Evolutionary conservation across 2,797 vertebrate genomes (phyloP).

Genomic region (Steatocranus sp.): DNA sequence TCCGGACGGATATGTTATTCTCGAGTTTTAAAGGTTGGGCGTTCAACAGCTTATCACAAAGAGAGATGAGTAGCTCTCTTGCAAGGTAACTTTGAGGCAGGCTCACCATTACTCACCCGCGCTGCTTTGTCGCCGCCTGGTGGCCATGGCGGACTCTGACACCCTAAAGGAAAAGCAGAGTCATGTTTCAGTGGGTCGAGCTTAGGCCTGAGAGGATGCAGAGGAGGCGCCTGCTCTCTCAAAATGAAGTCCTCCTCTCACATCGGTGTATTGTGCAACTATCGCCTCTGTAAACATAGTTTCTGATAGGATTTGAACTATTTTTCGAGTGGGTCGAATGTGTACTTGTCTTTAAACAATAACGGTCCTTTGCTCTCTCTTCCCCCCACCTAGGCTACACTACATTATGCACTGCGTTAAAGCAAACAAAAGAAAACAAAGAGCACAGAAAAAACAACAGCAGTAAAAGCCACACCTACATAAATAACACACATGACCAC

Average conservation of each 20-base stretch:
- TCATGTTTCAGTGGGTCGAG: neutral
- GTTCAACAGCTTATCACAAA: neutral
- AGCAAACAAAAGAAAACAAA: neutral
- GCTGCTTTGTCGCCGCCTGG: constrained; percentile 30
- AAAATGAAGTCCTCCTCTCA: neutral
- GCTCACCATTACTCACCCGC: neutral
- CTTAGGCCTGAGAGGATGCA: neutral
- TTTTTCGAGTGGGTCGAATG: neutral
- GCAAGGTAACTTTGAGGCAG: neutral
- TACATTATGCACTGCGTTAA: neutral
- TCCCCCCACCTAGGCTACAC: neutral
- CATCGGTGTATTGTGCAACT: neutral
- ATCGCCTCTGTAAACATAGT: neutral
- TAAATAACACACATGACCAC: neutral
- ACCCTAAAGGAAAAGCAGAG: neutral
- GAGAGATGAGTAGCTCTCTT: neutral
- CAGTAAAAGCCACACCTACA: neutral
- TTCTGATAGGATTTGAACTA: neutral
- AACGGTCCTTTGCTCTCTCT: neutral
- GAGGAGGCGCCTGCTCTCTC: neutral
- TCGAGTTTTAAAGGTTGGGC: neutral
- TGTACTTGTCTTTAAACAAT: neutral
- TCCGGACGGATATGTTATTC: neutral
- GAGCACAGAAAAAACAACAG: neutral
- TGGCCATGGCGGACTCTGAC: neutral